A percentile compares a stretch with the other conserved stretches of the same genome.
phyloP scores from a whole-genome alignment of 2,113 vertebrate species.

The Nyctereutes procyonoides region DNA sequence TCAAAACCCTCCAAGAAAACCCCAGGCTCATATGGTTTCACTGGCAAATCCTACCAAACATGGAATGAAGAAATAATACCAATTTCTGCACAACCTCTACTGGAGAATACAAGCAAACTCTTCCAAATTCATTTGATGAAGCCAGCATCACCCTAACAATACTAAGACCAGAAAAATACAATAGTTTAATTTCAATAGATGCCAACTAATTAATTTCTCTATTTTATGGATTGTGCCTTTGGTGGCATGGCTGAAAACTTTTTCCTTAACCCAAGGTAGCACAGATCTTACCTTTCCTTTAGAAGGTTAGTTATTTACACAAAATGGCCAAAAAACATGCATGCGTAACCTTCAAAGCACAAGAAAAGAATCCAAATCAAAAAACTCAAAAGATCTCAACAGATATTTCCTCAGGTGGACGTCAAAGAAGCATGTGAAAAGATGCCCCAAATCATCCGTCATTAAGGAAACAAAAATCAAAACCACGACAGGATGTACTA shows the following conservation, averaged over 20 bases:
- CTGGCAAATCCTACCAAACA: background rate
- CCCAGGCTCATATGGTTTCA: background rate
- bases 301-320: background rate
- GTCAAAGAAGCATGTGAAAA: background rate
- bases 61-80: background rate
- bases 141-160: background rate
- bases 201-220: background rate
- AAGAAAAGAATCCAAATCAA: background rate
- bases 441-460: background rate
- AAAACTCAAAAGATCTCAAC: background rate
- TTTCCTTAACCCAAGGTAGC: background rate
- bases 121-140: background rate
- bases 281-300: constrained; percentile 10
- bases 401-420: background rate
- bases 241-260: background rate
- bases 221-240: background rate
- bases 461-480: background rate
- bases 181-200: background rate
- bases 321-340: background rate
- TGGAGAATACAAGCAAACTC: background rate
- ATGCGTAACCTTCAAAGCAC: background rate
- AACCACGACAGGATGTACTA: background rate
- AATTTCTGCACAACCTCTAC: background rate
- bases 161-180: background rate
- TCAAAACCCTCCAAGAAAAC: background rate